phyloP scores from a whole-genome alignment of 2,113 vertebrate species.

The Ameiurus melas region DNA sequence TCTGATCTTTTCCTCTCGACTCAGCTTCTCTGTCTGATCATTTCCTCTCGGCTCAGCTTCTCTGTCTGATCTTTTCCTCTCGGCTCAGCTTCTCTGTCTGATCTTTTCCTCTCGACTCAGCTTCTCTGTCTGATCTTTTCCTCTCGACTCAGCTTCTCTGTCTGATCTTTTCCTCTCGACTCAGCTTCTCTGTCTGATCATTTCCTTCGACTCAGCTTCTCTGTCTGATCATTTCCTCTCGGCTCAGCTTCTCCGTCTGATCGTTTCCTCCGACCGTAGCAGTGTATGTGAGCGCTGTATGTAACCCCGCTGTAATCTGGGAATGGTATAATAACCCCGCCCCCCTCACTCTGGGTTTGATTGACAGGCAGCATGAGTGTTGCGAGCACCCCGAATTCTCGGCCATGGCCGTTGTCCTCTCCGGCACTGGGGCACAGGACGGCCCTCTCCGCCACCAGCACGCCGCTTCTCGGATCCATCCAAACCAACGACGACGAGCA shows the following conservation, averaged over 20 bases:
- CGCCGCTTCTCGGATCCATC: constrained; percentile 76
- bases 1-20: no score
- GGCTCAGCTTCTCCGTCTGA: neutral
- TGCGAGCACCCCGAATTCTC: constrained; percentile 65
- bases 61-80: no score
- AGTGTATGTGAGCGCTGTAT: neutral
- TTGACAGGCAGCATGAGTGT: constrained; percentile 66
- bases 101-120: no score
- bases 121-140: no score
- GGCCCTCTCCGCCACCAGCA: constrained; percentile 68
- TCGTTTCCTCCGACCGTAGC: neutral
- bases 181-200: no score
- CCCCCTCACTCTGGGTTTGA: neutral
- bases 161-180: no score
- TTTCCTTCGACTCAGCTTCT: no score
- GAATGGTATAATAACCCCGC: neutral
- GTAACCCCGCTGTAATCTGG: neutral
- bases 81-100: no score
- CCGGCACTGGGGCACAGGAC: constrained; percentile 66
- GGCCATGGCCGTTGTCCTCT: constrained; percentile 63
- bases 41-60: no score
- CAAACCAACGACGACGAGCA: constrained; percentile 87
- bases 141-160: no score
- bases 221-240: neutral
- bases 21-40: no score